These are phyloP conservation scores for Syngnathus acus DNA, from an alignment of 2,797 vertebrate species.

Conservation along the genomic window DNA sequence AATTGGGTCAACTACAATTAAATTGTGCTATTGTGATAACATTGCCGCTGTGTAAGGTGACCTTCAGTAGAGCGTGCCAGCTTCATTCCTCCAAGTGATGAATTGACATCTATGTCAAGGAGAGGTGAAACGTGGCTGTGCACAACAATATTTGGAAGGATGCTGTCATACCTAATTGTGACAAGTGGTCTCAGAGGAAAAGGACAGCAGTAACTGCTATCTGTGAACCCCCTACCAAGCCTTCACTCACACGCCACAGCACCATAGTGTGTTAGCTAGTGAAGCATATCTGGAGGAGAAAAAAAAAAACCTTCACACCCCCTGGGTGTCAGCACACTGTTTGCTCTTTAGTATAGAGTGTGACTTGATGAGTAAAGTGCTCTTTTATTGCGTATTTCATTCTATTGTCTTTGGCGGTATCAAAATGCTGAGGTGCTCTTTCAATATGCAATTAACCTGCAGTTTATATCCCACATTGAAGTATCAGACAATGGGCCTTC, in stretches of 20 bases:
- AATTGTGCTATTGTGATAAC: not conserved
- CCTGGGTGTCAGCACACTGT: conserved; percentile 13
- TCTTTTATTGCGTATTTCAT: conserved; percentile 16
- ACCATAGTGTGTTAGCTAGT: conserved; percentile 11
- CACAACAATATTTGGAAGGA: conserved; percentile 16
- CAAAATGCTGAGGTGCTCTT: conserved; percentile 24
- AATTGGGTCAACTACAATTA: not conserved
- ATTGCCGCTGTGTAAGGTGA: not conserved
- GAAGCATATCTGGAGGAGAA: conserved; percentile 4
- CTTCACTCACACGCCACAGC: conserved; percentile 20
- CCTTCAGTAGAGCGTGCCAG: not conserved
- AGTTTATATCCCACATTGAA: conserved; percentile 1
- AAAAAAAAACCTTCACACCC: conserved; percentile 6
- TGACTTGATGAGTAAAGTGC: conserved; percentile 19
- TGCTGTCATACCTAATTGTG: conserved; percentile 38
- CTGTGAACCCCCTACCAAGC: conserved; percentile 11
- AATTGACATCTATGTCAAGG: conserved; percentile 21
- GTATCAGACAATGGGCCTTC: conserved; percentile 7
- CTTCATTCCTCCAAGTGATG: conserved; percentile 1
- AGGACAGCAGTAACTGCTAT: conserved; percentile 37
- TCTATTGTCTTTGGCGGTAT: conserved; percentile 14
- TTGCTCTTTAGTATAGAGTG: conserved; percentile 22
- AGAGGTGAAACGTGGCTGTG: conserved; percentile 15
- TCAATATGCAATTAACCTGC: conserved; percentile 4
- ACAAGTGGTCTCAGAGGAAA: conserved; percentile 23